phyloP scores from a whole-genome alignment of 2,113 vertebrate genomes.

The Piprites chloris region DNA sequence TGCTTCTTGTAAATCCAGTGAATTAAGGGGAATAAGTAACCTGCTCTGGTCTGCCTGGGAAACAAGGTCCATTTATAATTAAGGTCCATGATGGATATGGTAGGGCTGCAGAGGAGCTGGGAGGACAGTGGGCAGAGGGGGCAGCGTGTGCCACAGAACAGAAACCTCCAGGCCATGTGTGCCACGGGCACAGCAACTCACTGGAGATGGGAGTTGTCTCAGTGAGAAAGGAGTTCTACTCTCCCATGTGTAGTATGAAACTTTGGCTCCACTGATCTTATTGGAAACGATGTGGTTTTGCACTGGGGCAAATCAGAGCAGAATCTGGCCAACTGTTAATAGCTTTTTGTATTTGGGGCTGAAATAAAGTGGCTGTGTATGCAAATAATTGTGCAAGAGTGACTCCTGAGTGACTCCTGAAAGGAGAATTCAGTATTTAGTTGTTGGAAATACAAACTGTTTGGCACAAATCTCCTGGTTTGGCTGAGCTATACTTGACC shows the following conservation, averaged over 20 bases:
- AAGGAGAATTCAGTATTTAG: not conserved
- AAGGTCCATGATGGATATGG: fast-evolving
- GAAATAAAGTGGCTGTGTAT: slow-evolving; percentile 35
- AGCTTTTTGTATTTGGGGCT: slow-evolving; percentile 1
- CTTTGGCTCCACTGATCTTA: not conserved
- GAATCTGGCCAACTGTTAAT: slow-evolving; percentile 1
- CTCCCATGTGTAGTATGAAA: not conserved
- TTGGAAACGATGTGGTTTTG: not conserved
- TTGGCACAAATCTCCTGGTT: slow-evolving; percentile 18
- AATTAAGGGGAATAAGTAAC: not conserved
- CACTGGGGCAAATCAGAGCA: not conserved
- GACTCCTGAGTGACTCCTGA: not conserved
- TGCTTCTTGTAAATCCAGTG: not conserved
- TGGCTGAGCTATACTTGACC: slow-evolving; percentile 34
- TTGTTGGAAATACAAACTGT: slow-evolving; percentile 10
- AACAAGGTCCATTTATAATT: not conserved
- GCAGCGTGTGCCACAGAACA: not conserved
- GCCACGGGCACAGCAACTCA: not conserved
- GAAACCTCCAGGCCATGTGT: not conserved
- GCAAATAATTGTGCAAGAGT: not conserved
- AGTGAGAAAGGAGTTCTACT: not conserved
- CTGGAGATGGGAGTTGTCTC: not conserved
- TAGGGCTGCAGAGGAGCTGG: not conserved
- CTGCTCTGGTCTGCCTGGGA: not conserved
- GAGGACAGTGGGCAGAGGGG: not conserved